Evolutionary conservation across 2,888 invertebrate genomes (phyloP).

Genomic region (Sminthurinus aureus): DNA sequence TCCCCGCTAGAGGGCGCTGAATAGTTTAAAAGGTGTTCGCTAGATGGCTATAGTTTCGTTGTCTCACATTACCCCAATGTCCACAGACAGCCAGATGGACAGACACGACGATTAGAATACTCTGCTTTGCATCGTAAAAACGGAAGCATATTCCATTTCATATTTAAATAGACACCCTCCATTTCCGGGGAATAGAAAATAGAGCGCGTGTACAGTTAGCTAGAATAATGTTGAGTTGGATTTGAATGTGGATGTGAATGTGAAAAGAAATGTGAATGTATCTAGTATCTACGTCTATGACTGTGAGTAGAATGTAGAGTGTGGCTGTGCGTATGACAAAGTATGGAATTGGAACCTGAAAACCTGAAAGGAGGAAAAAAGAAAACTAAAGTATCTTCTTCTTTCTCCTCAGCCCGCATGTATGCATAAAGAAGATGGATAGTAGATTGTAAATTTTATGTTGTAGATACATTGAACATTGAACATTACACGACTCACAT

Average conservation of each 20-base stretch:
- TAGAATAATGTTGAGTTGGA: neutral
- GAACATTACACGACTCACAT: neutral
- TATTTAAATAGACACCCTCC: constrained; percentile 17
- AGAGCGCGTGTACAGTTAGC: neutral
- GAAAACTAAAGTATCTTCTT: neutral
- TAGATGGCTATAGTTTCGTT: too few relatives aligned
- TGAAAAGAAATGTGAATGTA: neutral
- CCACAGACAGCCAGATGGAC: too few relatives aligned
- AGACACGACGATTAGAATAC: too few relatives aligned
- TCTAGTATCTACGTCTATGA: too few relatives aligned
- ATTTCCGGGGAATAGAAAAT: neutral
- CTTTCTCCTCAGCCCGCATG: constrained; percentile 3
- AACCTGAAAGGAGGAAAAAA: neutral
- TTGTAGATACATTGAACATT: neutral
- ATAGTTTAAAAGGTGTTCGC: too few relatives aligned
- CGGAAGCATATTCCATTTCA: neutral
- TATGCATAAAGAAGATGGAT: neutral
- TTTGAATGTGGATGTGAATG: neutral
- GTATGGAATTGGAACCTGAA: neutral
- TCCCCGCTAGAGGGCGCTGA: too few relatives aligned
- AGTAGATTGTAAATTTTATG: too few relatives aligned
- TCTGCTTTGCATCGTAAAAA: too few relatives aligned
- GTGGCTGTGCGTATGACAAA: too few relatives aligned
- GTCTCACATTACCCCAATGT: too few relatives aligned
- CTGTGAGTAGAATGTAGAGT: too few relatives aligned